These are phyloP conservation scores for Forbesichthys papilliferus DNA, from an alignment of 2,113 vertebrate species.

Conservation along the genomic window DNA sequence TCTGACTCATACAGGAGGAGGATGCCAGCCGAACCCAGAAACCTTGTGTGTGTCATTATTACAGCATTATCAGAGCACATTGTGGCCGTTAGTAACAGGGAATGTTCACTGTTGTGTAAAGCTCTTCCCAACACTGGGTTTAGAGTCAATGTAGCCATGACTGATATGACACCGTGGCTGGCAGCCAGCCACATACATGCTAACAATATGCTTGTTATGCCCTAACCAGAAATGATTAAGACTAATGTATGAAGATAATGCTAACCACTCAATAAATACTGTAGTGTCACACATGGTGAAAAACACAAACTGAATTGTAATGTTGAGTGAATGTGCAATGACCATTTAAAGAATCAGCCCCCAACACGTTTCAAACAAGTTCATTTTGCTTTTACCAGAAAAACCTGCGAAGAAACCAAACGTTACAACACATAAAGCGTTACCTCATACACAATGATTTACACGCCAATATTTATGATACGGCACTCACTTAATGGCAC, in stretches of 20 bases:
- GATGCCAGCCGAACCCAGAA: conserved; percentile 55
- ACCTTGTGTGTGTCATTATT: conserved; percentile 49
- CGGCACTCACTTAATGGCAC: not conserved
- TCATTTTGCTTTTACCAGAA: not conserved
- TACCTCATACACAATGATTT: conserved; percentile 16
- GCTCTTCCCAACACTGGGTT: not conserved
- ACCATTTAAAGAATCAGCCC: not conserved
- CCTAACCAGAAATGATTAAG: too few relatives aligned
- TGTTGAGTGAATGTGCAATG: not conserved
- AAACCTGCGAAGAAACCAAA: conserved; percentile 16
- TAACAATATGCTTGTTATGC: not conserved
- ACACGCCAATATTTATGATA: conserved; percentile 12
- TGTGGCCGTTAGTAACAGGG: conserved; percentile 31
- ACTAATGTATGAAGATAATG: too few relatives aligned
- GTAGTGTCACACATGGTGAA: not conserved
- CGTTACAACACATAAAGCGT: not conserved
- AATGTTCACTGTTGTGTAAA: conserved; percentile 2
- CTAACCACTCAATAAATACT: too few relatives aligned
- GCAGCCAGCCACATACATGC: not conserved
- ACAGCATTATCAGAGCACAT: conserved; percentile 29
- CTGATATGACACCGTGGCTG: not conserved
- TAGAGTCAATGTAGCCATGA: conserved; percentile 2
- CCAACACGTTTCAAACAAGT: not conserved
- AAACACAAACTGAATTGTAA: not conserved
- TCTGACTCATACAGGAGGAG: conserved; percentile 50